Conservation (phyloP, 1,140 invertebrate species). For the Oncopodura yosiiana region DNA sequence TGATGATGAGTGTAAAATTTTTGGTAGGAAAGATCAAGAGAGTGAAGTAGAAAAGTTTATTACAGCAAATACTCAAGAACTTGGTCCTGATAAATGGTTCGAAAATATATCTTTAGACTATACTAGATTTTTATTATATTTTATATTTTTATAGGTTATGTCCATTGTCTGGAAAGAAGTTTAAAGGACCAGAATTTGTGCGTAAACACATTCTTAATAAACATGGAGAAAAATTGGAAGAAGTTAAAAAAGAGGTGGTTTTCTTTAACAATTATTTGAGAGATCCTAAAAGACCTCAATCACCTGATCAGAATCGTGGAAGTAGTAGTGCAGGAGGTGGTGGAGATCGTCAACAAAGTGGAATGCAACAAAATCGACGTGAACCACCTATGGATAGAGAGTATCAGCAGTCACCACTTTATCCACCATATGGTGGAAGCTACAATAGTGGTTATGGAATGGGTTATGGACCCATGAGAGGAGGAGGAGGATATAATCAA, state of each 20-base stretch:
- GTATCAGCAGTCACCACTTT: slow-evolving; percentile 20
- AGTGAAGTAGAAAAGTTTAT: slow-evolving; percentile 91
- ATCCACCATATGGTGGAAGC: slow-evolving; percentile 25
- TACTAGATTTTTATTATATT: no score
- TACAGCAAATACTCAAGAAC: slow-evolving; percentile 83
- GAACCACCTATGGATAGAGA: slow-evolving; percentile 19
- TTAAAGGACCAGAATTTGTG: slow-evolving; percentile 98
- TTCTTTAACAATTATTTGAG: slow-evolving; percentile 97
- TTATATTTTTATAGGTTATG: no score
- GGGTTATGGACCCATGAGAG: no score
- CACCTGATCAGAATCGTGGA: slow-evolving; percentile 62
- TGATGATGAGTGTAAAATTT: slow-evolving; percentile 70
- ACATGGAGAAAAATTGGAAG: slow-evolving; percentile 89
- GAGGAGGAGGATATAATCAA: no score
- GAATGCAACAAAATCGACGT: slow-evolving; percentile 9
- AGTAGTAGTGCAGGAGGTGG: slow-evolving; percentile 15
- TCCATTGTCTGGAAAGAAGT: slow-evolving; percentile 96
- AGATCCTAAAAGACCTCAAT: slow-evolving; percentile 87
- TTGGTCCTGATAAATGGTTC: slow-evolving; percentile 95
- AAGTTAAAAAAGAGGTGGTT: slow-evolving; percentile 88
- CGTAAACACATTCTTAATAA: slow-evolving; percentile 98
- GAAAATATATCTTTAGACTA: no score
- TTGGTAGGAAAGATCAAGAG: slow-evolving; percentile 78
- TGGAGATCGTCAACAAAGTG: slow-evolving; percentile 7
- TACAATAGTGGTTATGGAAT: no score